Evolutionary conservation across 1,140 invertebrate species (phyloP).

Genomic region (Drosophila tristis): DNA sequence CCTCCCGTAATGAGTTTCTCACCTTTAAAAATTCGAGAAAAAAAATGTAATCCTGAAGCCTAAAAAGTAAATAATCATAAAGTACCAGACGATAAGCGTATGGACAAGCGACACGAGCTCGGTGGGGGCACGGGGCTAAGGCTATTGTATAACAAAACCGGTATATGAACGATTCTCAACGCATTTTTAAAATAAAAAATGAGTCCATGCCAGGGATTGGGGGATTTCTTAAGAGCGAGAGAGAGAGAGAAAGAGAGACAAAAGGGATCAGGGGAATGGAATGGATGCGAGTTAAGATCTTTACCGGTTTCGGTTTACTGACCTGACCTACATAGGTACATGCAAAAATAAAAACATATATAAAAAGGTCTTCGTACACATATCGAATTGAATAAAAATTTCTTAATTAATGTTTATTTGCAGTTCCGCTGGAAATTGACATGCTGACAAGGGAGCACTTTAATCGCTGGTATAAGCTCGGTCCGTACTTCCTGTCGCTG

Average conservation of each 20-base stretch:
- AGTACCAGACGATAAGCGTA: slow-evolving; percentile 13
- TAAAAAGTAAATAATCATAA: slow-evolving; percentile 38
- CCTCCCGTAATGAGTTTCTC: slow-evolving; percentile 9
- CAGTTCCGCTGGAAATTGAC: slow-evolving; percentile 94
- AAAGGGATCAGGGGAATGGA: slow-evolving; percentile 13
- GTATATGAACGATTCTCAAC: slow-evolving; percentile 33
- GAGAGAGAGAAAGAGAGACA: slow-evolving; percentile 10
- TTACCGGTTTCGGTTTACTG: slow-evolving; percentile 67
- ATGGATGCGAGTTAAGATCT: slow-evolving; percentile 17
- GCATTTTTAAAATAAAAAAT: slow-evolving; percentile 42
- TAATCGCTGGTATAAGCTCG: slow-evolving; percentile 96
- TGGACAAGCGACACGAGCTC: slow-evolving; percentile 30
- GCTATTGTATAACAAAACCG: slow-evolving; percentile 52
- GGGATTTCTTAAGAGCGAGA: slow-evolving; percentile 1
- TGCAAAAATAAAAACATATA: neutral
- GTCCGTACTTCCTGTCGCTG: slow-evolving; percentile 95
- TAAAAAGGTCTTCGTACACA: slow-evolving; percentile 23
- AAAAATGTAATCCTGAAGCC: slow-evolving; percentile 20
- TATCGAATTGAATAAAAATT: slow-evolving; percentile 17
- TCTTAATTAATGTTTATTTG: slow-evolving; percentile 47
- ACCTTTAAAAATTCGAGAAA: slow-evolving; percentile 9
- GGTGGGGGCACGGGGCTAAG: neutral
- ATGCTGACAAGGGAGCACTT: slow-evolving; percentile 95
- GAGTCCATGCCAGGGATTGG: slow-evolving; percentile 23
- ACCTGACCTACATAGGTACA: slow-evolving; percentile 59